phyloP scores from a whole-genome alignment of 53 echinoderm and acorn worm genomes.

The Hippasteria phrygiana region DNA sequence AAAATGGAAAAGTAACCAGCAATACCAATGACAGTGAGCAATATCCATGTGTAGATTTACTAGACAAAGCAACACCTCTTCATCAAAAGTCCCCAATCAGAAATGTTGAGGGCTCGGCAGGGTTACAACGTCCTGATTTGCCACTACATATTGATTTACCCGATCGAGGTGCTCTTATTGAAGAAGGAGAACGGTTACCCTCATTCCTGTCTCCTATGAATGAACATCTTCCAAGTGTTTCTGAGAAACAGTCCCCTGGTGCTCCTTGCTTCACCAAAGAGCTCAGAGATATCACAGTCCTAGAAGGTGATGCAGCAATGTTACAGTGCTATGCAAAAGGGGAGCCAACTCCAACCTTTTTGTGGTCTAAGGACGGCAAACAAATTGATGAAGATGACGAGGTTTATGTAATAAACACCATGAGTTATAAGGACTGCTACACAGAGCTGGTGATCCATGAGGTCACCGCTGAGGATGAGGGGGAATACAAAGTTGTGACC shows the following conservation, averaged over 20 bases:
- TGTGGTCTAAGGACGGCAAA: conserved; percentile 90
- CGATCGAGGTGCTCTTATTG: conserved; percentile 14
- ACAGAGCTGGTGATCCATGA: conserved; percentile 78
- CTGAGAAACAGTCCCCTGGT: conserved; percentile 70
- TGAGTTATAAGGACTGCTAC: conserved; percentile 78
- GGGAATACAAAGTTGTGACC: conserved; percentile 79
- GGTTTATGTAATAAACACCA: conserved; percentile 52
- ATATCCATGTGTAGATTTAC: background rate
- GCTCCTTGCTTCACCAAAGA: conserved; percentile 73
- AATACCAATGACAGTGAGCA: background rate
- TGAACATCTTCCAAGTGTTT: conserved; percentile 49
- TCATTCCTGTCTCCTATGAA: conserved; percentile 47
- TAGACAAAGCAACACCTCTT: background rate
- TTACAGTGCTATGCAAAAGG: conserved; percentile 85
- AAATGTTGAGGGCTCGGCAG: background rate
- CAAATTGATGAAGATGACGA: conserved; percentile 66
- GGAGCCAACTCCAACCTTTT: conserved; percentile 74
- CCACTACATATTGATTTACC: background rate
- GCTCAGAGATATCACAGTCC: conserved; percentile 72
- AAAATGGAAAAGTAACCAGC: background rate
- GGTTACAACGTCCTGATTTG: background rate
- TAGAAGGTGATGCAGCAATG: conserved; percentile 84
- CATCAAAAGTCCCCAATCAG: background rate
- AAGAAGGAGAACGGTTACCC: conserved; percentile 42
- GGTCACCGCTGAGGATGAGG: conserved; percentile 73